phyloP scores from a whole-genome alignment of 2,888 invertebrate species.

The Cistogaster globosa region DNA sequence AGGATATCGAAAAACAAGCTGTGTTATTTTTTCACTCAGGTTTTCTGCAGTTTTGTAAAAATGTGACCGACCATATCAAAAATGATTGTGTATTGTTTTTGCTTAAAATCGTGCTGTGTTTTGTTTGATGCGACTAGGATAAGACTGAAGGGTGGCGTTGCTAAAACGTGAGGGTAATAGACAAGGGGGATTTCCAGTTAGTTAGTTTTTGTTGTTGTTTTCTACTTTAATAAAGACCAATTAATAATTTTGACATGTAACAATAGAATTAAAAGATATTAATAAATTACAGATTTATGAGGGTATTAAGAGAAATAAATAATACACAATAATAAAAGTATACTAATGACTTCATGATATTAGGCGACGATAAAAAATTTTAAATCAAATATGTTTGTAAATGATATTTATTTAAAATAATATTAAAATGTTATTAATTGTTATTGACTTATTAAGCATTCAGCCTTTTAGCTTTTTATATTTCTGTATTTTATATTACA shows the following conservation, averaged over 20 bases:
- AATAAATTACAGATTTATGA: constrained; percentile 67
- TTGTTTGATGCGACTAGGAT: constrained; percentile 2
- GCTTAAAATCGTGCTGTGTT: constrained; percentile 57
- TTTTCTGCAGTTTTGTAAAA: constrained; percentile 33
- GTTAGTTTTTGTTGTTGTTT: background rate
- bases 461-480: background rate
- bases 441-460: background rate
- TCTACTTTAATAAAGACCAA: constrained; percentile 59
- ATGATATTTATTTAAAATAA: background rate
- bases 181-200: constrained; percentile 34
- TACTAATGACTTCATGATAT: constrained; percentile 62
- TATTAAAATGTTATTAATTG: background rate
- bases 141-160: constrained; percentile 38
- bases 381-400: constrained; percentile 10
- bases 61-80: constrained; percentile 68
- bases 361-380: constrained; percentile 10
- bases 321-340: background rate
- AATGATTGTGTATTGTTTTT: constrained; percentile 48
- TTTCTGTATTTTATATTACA: background rate
- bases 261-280: constrained; percentile 67
- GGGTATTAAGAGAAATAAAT: constrained; percentile 42
- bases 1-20: constrained; percentile 50
- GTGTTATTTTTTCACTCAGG: background rate
- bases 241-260: constrained; percentile 68
- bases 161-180: constrained; percentile 65